Evolutionary conservation across 2,797 vertebrate species (phyloP).

Genomic region (Acrossocheilus fasciatus): DNA sequence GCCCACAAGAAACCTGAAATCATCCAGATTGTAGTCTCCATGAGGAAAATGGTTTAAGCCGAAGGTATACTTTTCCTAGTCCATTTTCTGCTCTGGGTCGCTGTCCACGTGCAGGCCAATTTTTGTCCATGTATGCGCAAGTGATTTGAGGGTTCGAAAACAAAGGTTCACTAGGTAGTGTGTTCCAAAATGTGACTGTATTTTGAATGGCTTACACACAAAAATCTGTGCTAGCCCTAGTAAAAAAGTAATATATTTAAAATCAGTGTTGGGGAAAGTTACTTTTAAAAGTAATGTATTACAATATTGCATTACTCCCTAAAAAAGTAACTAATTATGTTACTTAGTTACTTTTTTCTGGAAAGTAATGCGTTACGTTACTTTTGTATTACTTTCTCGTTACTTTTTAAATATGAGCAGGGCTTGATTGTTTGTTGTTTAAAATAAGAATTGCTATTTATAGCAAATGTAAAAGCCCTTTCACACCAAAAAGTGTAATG

Average conservation of each 20-base stretch:
- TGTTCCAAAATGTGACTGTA: not conserved
- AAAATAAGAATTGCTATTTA: too few species aligned
- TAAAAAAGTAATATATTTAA: not conserved
- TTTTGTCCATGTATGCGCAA: not conserved
- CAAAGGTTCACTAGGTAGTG: not conserved
- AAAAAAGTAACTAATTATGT: too few species aligned
- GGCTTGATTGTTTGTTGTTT: too few species aligned
- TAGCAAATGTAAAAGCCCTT: too few species aligned
- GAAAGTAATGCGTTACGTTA: too few species aligned
- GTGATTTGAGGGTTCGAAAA: not conserved
- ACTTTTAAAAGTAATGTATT: too few species aligned
- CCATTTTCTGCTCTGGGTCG: not conserved
- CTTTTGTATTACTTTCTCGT: too few species aligned
- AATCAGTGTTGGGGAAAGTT: too few species aligned
- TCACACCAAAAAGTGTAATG: too few species aligned
- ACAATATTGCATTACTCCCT: too few species aligned
- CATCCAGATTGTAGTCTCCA: not conserved
- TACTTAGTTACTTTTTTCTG: too few species aligned
- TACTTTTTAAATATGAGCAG: too few species aligned
- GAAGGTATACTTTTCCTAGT: not conserved
- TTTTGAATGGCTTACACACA: not conserved
- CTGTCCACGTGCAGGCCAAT: not conserved
- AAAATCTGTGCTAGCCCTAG: not conserved
- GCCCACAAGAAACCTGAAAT: not conserved
- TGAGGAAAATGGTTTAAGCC: not conserved